phyloP scores from a whole-genome alignment of 2,888 invertebrate genomes.

The Teinopalpus imperialis region DNA sequence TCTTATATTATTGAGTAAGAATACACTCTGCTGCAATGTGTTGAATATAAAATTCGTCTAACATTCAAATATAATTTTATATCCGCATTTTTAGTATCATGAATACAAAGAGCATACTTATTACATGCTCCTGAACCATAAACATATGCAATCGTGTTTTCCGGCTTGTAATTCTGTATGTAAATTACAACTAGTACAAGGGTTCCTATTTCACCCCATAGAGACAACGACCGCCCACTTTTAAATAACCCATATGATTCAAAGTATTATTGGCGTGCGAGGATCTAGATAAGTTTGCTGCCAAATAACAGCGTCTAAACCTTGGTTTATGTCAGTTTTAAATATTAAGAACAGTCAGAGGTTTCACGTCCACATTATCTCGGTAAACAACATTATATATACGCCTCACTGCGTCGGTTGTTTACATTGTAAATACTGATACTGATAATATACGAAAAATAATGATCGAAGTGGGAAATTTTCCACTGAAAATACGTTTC shows the following conservation, averaged over 20 bases:
- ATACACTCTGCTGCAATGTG: too few species aligned
- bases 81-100: constrained; percentile 28
- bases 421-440: constrained; percentile 24
- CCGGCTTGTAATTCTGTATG: constrained; percentile 76
- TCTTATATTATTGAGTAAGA: too few species aligned
- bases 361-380: constrained; percentile 31
- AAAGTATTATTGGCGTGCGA: constrained; percentile 28
- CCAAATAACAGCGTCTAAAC: constrained; percentile 46
- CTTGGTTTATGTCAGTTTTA: constrained; percentile 64
- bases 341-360: constrained; percentile 60
- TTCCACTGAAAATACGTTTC: constrained; percentile 18
- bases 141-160: constrained; percentile 66
- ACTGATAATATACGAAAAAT: constrained; percentile 23
- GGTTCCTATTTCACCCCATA: constrained; percentile 65
- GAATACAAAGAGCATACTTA: constrained; percentile 23
- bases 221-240: constrained; percentile 49
- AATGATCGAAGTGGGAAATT: constrained; percentile 19
- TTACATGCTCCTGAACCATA: constrained; percentile 42
- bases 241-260: constrained; percentile 37
- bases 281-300: constrained; percentile 38
- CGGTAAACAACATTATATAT: constrained; percentile 9
- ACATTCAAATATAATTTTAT: too few species aligned
- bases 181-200: constrained; percentile 76
- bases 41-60: too few species aligned
- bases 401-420: constrained; percentile 12